These are phyloP conservation scores for Mus spicilegus DNA, from an alignment of 2,113 vertebrate species.

Conservation along the genomic window DNA sequence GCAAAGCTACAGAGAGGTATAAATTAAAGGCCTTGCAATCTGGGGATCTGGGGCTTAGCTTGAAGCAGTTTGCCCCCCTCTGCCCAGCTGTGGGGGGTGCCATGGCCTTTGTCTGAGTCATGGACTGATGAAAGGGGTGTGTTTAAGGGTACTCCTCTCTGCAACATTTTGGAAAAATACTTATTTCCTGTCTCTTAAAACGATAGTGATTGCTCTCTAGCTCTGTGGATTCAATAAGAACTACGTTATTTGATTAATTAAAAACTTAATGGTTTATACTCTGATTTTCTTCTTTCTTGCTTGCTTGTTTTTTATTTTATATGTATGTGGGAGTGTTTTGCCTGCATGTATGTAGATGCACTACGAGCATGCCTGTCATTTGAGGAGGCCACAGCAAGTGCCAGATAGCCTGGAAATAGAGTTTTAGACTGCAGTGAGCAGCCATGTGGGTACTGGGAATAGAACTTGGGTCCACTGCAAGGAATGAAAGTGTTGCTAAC, in stretches of 20 bases:
- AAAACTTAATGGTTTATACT: background rate
- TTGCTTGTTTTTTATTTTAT: too few relatives aligned
- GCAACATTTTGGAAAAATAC: background rate
- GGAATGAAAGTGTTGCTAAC: background rate
- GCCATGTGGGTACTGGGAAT: background rate
- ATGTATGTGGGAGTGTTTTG: background rate
- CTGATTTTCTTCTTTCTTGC: background rate
- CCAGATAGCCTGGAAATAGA: background rate
- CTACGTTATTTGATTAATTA: background rate
- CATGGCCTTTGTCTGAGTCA: background rate
- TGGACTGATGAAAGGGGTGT: background rate
- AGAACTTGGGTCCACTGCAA: background rate
- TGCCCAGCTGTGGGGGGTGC: background rate
- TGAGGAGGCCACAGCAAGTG: background rate
- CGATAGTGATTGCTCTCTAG: background rate
- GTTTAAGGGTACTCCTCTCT: background rate
- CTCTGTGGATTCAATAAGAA: conserved; percentile 1
- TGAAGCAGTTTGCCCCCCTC: background rate
- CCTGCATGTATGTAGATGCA: too few relatives aligned
- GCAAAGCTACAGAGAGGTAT: conserved; percentile 80
- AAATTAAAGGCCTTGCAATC: conserved; percentile 79
- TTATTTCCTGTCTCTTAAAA: conserved; percentile 1
- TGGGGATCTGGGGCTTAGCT: conserved; percentile 66
- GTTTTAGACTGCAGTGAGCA: background rate
- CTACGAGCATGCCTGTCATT: background rate